These are phyloP conservation scores for Asbolus verrucosus DNA, from an alignment of 1,140 invertebrate genomes.

Conservation along the genomic window DNA sequence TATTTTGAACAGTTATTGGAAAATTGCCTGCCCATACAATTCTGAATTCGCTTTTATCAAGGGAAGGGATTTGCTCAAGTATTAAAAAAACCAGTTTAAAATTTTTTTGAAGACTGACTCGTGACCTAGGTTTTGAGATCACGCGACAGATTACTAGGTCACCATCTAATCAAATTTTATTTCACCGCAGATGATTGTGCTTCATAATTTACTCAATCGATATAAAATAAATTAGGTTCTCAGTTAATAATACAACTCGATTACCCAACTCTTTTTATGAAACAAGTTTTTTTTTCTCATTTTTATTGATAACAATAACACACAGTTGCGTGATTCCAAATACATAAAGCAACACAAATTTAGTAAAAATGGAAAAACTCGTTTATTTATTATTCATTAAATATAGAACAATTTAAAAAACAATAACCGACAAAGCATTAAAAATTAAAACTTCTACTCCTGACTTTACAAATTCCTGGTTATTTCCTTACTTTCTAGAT, in stretches of 20 bases:
- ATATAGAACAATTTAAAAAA: too few species aligned
- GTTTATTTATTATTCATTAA: too few species aligned
- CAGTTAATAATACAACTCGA: conserved; percentile 12
- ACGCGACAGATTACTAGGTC: conserved; percentile 18
- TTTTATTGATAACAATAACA: not conserved
- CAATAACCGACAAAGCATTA: too few species aligned
- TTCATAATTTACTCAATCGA: conserved; percentile 11
- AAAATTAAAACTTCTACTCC: too few species aligned
- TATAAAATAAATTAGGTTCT: conserved; percentile 18
- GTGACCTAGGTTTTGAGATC: conserved; percentile 11
- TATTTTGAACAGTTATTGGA: too few species aligned
- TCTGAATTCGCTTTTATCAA: too few species aligned
- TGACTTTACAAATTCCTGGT: too few species aligned
- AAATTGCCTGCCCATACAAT: not conserved
- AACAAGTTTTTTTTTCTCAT: conserved; percentile 15
- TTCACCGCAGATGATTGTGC: conserved; percentile 5
- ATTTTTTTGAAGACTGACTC: not conserved
- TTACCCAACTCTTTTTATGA: not conserved
- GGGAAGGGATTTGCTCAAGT: too few species aligned
- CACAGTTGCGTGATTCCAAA: conserved; percentile 12
- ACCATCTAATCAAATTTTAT: conserved; percentile 19
- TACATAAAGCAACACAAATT: not conserved
- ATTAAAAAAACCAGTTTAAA: too few species aligned
- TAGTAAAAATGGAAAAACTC: not conserved
- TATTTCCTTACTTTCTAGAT: too few species aligned